Evolutionary conservation across 2,113 vertebrate species (phyloP), one percentile per base, ranked within the genome.

Genomic region (Lipophrys pholis): DNA sequence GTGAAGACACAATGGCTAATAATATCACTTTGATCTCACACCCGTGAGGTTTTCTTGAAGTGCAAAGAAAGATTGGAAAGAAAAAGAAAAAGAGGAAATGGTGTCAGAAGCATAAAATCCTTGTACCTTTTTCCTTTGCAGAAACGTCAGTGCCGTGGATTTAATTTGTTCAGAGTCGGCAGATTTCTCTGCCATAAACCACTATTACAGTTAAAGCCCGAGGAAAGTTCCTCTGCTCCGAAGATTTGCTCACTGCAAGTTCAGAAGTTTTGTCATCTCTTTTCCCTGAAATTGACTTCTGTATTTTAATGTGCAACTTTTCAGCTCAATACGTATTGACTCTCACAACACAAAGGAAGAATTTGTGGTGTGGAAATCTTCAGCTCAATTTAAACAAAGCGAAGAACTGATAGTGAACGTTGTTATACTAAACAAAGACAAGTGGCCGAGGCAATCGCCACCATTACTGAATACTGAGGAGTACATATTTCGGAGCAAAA

Each of bases 1-100:
- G 60, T 57, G 40, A 30, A 73, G 51, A 41, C 62, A 61, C 58
- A 43, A 11, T 11, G 4, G 64, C 64, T 68, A 66, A 75, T 68
- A 66, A 75, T 69, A 70, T 54, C 69, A 48, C 66, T 73, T 40
- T 76, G 51, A 83, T 74, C 60, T 30, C 52, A 54, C 16, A 45
- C 48, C 56, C 61, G 17, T 54, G 61, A 82, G 77, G 43, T 81
- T 79, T 76, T n/a, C 46, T 58, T 40, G 5, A 61, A 66, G 57
- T 7, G 0, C 48, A 35, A 43, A 62, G 54, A 35, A 39, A 50
- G 42, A 71, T 15, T 43, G 30, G 15, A 55, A 69, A 68, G 15
- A 30, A 63, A 46, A 10, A 63, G 54, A 30, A 61, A 42, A 43
- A 53, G 62, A 55, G 36, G 40, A 62, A 68, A 52, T 30, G 11